A percentile compares a stretch with the other conserved stretches of the same genome.
phyloP scores from a whole-genome alignment of 1,140 invertebrate species.

The Calliphora vicina region DNA sequence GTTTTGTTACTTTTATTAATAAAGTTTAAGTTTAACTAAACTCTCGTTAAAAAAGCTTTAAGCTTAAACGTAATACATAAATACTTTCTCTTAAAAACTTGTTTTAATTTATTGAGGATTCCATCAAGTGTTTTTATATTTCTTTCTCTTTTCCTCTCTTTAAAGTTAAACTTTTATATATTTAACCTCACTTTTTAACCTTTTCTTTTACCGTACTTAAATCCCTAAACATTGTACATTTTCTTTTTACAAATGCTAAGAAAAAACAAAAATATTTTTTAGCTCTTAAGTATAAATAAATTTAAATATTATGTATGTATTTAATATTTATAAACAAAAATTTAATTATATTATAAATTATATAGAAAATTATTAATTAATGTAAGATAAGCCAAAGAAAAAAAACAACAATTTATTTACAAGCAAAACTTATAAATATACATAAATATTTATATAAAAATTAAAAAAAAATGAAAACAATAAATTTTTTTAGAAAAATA shows the following conservation, averaged over 20 bases:
- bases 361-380: slow-evolving; percentile 33
- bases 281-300: not conserved
- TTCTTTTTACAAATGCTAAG: not conserved
- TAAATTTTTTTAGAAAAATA: not conserved
- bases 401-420: slow-evolving; percentile 29
- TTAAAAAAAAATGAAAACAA: not conserved
- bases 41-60: too few relatives aligned
- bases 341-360: not conserved
- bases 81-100: too few relatives aligned
- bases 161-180: not conserved
- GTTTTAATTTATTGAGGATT: too few relatives aligned
- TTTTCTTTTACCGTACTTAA: not conserved
- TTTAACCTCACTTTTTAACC: not conserved
- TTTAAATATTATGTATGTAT: not conserved
- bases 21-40: too few relatives aligned
- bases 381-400: slow-evolving; percentile 42
- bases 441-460: slow-evolving; percentile 13
- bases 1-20: too few relatives aligned
- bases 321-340: slow-evolving; percentile 17
- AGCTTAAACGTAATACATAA: too few relatives aligned
- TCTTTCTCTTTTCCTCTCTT: not conserved
- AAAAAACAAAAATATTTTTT: not conserved
- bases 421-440: slow-evolving; percentile 21
- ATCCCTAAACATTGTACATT: not conserved
- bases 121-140: too few relatives aligned